Evolutionary conservation across 2,113 vertebrate species (phyloP).

Genomic region (Chaetops frenatus): DNA sequence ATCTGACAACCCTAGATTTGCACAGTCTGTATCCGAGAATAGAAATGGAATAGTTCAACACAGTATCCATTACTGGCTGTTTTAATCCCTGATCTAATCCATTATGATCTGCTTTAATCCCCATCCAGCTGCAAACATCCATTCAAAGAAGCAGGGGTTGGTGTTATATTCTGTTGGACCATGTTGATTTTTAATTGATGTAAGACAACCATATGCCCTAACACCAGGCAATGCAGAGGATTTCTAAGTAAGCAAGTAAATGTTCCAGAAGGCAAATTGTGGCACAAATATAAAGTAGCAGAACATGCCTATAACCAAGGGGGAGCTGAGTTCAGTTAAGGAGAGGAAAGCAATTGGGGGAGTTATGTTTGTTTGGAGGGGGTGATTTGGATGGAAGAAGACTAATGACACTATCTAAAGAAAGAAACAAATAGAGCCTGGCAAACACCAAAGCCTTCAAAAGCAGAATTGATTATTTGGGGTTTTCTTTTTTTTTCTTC

Average conservation of each 20-base stretch:
- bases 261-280: slow-evolving; percentile 8
- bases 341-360: neutral
- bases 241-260: slow-evolving; percentile 22
- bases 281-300: neutral
- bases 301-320: neutral
- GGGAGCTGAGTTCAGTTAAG: slow-evolving; percentile 32
- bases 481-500: neutral
- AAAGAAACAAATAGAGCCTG: neutral
- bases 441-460: neutral
- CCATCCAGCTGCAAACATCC: slow-evolving; percentile 29
- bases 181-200: slow-evolving; percentile 54
- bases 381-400: neutral
- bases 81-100: slow-evolving; percentile 54
- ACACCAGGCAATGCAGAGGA: slow-evolving; percentile 3
- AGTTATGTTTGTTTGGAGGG: neutral
- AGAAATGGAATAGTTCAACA: slow-evolving; percentile 25
- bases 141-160: slow-evolving; percentile 31
- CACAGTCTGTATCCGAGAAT: neutral
- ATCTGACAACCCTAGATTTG: neutral
- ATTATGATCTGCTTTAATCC: slow-evolving; percentile 55
- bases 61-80: slow-evolving; percentile 41
- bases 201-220: slow-evolving; percentile 23
- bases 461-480: neutral
- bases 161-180: slow-evolving; percentile 4
- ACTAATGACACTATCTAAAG: neutral